Percentiles rank a stretch among this genome's conserved stretches.
Conservation (phyloP, 2,797 vertebrate genomes). For the Sebastes oblongus region DNA sequence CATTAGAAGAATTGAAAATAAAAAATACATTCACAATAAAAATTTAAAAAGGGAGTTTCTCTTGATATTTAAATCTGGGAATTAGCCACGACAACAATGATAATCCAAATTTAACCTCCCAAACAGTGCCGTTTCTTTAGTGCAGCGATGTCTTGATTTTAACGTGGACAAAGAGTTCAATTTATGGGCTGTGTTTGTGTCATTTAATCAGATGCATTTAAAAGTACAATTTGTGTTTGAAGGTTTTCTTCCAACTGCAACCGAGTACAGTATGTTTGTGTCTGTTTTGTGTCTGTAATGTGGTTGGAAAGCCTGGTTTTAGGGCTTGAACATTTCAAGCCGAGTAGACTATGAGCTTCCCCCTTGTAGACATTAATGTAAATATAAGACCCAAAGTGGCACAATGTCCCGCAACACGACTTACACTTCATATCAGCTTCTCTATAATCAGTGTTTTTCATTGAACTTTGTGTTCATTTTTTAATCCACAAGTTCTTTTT, state of each 20-base stretch:
- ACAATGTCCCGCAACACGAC: neutral
- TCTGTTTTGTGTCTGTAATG: neutral
- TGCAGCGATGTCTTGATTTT: conserved; percentile 18
- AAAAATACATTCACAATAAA: conserved; percentile 15
- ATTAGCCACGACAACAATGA: neutral
- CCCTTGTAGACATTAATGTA: neutral
- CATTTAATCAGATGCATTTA: neutral
- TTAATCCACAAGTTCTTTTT: neutral
- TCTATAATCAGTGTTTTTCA: no score
- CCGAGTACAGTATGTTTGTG: neutral
- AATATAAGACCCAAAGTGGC: neutral
- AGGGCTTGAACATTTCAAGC: neutral
- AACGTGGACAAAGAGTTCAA: neutral
- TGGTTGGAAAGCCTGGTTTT: neutral
- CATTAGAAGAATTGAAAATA: neutral
- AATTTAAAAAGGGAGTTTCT: neutral
- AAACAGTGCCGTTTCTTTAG: neutral
- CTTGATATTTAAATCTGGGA: neutral
- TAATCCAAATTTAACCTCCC: neutral
- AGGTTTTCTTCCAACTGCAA: neutral
- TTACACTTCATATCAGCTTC: conserved; percentile 3
- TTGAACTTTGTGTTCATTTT: no score
- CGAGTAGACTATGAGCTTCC: neutral
- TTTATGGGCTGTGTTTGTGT: neutral
- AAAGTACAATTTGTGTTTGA: neutral